phyloP scores from a whole-genome alignment of 2,113 vertebrate genomes.

The Carassius gibelio region DNA sequence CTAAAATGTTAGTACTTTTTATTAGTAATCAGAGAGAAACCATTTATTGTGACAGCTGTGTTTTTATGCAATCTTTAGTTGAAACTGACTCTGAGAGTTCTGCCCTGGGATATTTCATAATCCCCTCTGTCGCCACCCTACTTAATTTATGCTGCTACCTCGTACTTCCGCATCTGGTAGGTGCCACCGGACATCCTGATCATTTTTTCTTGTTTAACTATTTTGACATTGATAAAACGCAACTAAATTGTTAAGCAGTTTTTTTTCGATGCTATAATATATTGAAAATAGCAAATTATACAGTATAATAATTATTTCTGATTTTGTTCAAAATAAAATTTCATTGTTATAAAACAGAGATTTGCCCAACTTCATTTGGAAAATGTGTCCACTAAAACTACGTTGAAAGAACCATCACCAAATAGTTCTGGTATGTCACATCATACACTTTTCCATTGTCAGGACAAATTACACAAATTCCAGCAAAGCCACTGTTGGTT shows the following conservation, averaged over 20 bases:
- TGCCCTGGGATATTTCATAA: constrained; percentile 88
- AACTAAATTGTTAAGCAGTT: neutral
- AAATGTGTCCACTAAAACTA: constrained; percentile 67
- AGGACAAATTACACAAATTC: neutral
- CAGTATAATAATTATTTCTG: too few species aligned
- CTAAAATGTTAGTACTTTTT: neutral
- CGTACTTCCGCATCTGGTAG: constrained; percentile 83
- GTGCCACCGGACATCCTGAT: constrained; percentile 22
- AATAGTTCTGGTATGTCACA: constrained; percentile 70
- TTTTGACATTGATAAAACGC: neutral
- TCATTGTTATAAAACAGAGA: constrained; percentile 69
- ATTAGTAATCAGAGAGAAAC: neutral
- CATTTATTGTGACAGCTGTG: neutral
- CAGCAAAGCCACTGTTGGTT: neutral
- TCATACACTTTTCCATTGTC: neutral
- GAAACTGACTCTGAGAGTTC: constrained; percentile 69
- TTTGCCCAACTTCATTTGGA: constrained; percentile 83
- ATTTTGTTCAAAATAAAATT: neutral
- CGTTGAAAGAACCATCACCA: constrained; percentile 71
- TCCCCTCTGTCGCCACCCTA: constrained; percentile 81
- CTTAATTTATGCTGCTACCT: constrained; percentile 81
- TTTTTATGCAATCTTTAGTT: constrained; percentile 68
- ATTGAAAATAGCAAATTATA: neutral
- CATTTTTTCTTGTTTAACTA: neutral
- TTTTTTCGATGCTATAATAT: neutral